Evolutionary conservation across 1,140 invertebrate species (phyloP), one percentile per base, ranked within the genome.

Genomic region (Scaptomyza pallida): DNA sequence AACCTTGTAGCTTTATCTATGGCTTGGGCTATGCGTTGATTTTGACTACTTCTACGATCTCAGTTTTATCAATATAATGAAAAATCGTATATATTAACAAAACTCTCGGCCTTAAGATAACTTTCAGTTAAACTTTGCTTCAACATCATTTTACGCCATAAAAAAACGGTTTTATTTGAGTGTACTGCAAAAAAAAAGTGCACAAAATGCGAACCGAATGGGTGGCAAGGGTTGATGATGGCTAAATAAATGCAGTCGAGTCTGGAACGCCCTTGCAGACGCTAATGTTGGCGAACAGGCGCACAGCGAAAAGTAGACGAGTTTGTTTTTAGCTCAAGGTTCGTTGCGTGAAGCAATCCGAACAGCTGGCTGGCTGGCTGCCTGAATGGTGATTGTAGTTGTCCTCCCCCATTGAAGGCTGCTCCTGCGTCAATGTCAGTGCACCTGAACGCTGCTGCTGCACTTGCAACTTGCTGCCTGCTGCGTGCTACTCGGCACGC

Each of bases 381-480:
- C n/a, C n/a, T n/a, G n/a, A n/a, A n/a, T n/a, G n/a, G 33, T 37
- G 33, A 37, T 37, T 40, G 50, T 40, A 44, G 35, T 30, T 10
- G 17, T 40, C 15, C 16, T 43, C 40, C 41, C 21, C 17, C 41
- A 13, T 35, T 30, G 8, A 30, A 5, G 2, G 33, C 23, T 51
- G 43, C 17, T 44, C 13, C 56, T 54, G 45, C 60, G 21, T 67
- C 81, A 85, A 88, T 86, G 82, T 88, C 81, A 86, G 68, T 88
- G 82, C 74, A 86, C 70, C 81, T 77, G 81, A 57, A 48, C n/a
- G n/a, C n/a, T n/a, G 67, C 62, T 72, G 68, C 80, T 70, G 68
- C 80, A 85, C 72, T 86, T 86, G 77, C 16, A 69, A 79, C 60
- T 62, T 64, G 68, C 16, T 55, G 50, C 63, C 13, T 26, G 17